Percentiles rank a stretch among this genome's conserved stretches.
Conservation (phyloP, 2,888 invertebrate species). For the Resseliella maxima region DNA sequence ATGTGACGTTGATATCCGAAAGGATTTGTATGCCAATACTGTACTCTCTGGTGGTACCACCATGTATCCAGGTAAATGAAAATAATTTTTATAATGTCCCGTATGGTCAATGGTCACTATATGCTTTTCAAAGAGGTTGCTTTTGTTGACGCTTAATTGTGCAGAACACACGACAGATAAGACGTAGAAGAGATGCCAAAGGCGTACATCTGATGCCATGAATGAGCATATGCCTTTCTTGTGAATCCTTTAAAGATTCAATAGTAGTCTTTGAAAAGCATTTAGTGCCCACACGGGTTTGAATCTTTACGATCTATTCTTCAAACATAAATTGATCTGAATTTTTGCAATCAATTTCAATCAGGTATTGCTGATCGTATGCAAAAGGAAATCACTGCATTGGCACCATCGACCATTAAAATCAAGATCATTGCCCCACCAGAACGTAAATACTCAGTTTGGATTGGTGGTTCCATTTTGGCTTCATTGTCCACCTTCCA, state of each 20-base stretch:
- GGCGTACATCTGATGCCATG: too few relatives aligned
- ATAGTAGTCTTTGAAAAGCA: too few relatives aligned
- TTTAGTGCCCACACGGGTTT: too few relatives aligned
- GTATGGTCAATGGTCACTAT: not conserved
- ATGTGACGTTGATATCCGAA: constrained; percentile 95
- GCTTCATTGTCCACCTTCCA: constrained; percentile 91
- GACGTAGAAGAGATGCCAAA: too few relatives aligned
- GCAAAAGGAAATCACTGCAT: constrained; percentile 88
- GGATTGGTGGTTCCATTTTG: constrained; percentile 83
- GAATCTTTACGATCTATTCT: too few relatives aligned
- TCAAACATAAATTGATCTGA: too few relatives aligned
- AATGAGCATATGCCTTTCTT: too few relatives aligned
- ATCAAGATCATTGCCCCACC: constrained; percentile 96
- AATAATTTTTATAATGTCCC: not conserved
- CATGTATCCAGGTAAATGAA: constrained; percentile 78
- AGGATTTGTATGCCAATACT: constrained; percentile 93
- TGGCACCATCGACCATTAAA: constrained; percentile 90
- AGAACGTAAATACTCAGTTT: constrained; percentile 97
- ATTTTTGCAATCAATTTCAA: not conserved
- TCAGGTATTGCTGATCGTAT: constrained; percentile 83
- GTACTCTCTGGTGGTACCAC: constrained; percentile 91
- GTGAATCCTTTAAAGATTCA: too few relatives aligned
- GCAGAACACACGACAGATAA: too few relatives aligned
- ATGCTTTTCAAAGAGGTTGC: too few relatives aligned
- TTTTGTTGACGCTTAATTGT: not conserved